Base-by-base conservation (phyloP, 2,888 invertebrate species). In the Catocala nupta region DNA sequence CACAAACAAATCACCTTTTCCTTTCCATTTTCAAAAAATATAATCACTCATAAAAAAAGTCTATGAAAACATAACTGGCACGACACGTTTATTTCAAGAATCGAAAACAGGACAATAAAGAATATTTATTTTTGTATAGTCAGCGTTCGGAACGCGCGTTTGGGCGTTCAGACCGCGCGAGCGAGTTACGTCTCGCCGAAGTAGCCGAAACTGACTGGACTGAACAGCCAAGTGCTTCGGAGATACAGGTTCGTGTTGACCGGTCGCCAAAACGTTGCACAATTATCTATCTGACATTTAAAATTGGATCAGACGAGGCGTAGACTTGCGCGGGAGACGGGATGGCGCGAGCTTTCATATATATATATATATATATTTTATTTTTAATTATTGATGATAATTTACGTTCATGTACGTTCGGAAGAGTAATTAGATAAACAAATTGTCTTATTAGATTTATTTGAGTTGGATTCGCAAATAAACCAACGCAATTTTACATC, bases 271-370 rank as follows among this genome's bases (percentile, higher is more conserved):
- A 81, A 82, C 73, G 88, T 92, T 93, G 88, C 93, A 93, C 93
- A 93, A 93, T 93, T 92, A 92, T 91, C 92, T 91, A 90, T 90
- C 91, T 93, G 93, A 93, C 93, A 94, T 93, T 93, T 93, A 92
- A 94, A 94, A 93, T 92, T 90, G 92, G 93, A 92, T 88, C 92
- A 87, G 85, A 87, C 83, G 80, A 81, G 77, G 83, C 84, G 86
- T 82, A 82, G 82, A 82, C 77, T 86, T 84, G 81, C 62, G 65
- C 81, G 75, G 81, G 86, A 85, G 85, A 68, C 69, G 71, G 71
- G 74, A 55, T 58, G 72, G 68, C 75, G 78, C 47, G 69, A 49
- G 36, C 25, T 56, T 59, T 55, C 67, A 56, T 55, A 49, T 61
- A 65, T 57, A 70, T 59, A 67, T 70, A 57, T 55, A 45, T 59